Evolutionary conservation across 2,113 vertebrate genomes (phyloP), one percentile per base, ranked within the genome.

Genomic region (Diphyllodes magnificus): DNA sequence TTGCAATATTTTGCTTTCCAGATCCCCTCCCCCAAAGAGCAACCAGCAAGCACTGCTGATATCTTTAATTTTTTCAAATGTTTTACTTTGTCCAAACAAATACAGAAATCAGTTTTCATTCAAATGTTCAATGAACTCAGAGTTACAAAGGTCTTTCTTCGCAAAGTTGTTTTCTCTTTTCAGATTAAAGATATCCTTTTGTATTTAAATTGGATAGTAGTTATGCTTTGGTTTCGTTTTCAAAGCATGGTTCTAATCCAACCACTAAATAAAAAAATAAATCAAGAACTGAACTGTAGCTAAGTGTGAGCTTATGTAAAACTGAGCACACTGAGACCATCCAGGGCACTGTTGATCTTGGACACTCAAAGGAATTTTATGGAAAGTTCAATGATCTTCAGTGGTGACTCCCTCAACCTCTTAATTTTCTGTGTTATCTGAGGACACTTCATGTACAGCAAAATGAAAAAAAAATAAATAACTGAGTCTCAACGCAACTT

Each of bases 381-480:
- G 70, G n/a, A 11, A 94, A 92, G 78, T 91, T 94, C 81, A 94
- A 3, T 59, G 44, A 75, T 66, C 72, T 96, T 76, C 53, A 88
- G 64, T 5, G 2, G 45, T 45, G 31, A 96, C 65, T 88, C 45
- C 45, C 30, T 21, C 39, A 78, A 30, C 17, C 35, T 49, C n/a
- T 10, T 64, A 37, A 76, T 80, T 49, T 89, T 86, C 49, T 69
- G 42, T 87, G 87, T 88, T 93, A 88, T 70, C 66, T 94, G 44
- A 56, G 61, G 65, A 78, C 28, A 84, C 8, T 22, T 45, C 33
- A 56, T 1, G 3, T 37, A 86, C 16, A 78, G 44, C 22, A 78
- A 88, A 94, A 81, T 10, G 4, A 53, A 68, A 66, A 75, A 61
- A 56, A 65, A 10, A 39, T 44, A 69, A 64, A 47, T 7, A 79